Evolutionary conservation across 2,888 invertebrate species (phyloP).

Genomic region (Oithona nana): DNA sequence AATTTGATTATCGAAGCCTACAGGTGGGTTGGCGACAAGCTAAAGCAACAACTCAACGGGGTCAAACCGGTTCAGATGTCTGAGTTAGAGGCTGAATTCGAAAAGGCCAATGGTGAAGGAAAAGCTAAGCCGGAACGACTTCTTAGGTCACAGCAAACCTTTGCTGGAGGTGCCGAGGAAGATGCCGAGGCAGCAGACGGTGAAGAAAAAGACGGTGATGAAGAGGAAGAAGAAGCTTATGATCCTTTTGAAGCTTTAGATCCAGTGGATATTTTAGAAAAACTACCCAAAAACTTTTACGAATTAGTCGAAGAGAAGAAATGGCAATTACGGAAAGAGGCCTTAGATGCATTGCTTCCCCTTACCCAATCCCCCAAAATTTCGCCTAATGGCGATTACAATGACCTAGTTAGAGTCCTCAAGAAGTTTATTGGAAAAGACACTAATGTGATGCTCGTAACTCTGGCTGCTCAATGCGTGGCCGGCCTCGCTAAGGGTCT

Average conservation of each 20-base stretch:
- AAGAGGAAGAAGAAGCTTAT: conserved; percentile 37
- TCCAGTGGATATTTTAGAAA: conserved; percentile 77
- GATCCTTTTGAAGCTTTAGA: conserved; percentile 80
- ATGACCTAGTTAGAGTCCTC: conserved; percentile 62
- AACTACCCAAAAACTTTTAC: conserved; percentile 84
- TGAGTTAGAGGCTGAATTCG: conserved; percentile 73
- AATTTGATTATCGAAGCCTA: conserved; percentile 77
- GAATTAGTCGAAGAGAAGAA: conserved; percentile 72
- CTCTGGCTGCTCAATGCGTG: conserved; percentile 62
- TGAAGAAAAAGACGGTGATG: conserved; percentile 27
- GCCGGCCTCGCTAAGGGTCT: conserved; percentile 63
- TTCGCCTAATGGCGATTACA: conserved; percentile 69
- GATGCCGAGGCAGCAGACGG: conserved; percentile 27
- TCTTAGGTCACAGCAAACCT: conserved; percentile 56
- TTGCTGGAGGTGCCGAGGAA: conserved; percentile 31
- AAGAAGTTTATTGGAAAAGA: conserved; percentile 87
- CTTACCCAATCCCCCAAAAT: conserved; percentile 56
- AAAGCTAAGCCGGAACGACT: conserved; percentile 52
- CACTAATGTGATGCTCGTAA: conserved; percentile 78
- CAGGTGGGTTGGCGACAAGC: conserved; percentile 62
- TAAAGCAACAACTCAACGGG: conserved; percentile 62
- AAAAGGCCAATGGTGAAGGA: conserved; percentile 39
- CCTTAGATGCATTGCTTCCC: conserved; percentile 55
- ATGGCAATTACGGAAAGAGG: conserved; percentile 90
- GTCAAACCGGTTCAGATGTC: conserved; percentile 75